Base-by-base conservation (phyloP, 53 echinoderm and acorn worm genomes). In the Paracentrotus lividus region DNA sequence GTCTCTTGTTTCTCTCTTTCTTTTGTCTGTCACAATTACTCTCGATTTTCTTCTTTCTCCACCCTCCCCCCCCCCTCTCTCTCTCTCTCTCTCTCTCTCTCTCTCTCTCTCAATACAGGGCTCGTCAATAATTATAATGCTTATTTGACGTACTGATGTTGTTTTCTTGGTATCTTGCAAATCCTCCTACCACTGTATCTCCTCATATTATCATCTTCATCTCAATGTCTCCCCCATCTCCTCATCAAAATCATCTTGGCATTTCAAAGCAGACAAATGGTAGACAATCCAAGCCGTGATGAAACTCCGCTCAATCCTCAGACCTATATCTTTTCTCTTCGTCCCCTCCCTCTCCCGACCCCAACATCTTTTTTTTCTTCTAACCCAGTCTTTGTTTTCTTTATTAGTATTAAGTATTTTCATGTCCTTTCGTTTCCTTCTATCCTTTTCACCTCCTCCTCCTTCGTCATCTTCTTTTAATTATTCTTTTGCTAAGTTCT, bases 271-370 rank as follows among this genome's bases (percentile, higher is more conserved):
- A 81, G 81, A 81, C 81, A 81, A 81, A 26, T 47, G 9, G 45
- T 45, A 81, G 81, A 81, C 81, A 47, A 47, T 9, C 81, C 81
- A 81, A 81, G 81, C 81, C 81, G 14, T 12, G 81, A 47, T 81
- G 81, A 81, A 81, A 81, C 45, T 45, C 47, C 26, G 10, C 26
- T 81, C 45, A 81, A 81, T 45, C 47, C 72, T 47, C 12, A 4
- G 47, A 81, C 45, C 26, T 23, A 72, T 36, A 34, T 14, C 16
- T 68, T 72, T 72, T 15, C 3, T 4, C 26, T 81, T 81, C 45
- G 26, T 81, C 81, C 45, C 27, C 26, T 23, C 77, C 49, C 81
- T 12, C 44, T 32, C 47, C 47, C 38, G n/a, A 20, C 6, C 20
- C 7, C 40, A 36, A 36, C 5, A 16, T 16, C 20, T 16, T n/a